Evolutionary conservation across 92 coral and sea anemone species (phyloP), one percentile per base, ranked within the genome.

Genomic region (Heliopora coerulea): DNA sequence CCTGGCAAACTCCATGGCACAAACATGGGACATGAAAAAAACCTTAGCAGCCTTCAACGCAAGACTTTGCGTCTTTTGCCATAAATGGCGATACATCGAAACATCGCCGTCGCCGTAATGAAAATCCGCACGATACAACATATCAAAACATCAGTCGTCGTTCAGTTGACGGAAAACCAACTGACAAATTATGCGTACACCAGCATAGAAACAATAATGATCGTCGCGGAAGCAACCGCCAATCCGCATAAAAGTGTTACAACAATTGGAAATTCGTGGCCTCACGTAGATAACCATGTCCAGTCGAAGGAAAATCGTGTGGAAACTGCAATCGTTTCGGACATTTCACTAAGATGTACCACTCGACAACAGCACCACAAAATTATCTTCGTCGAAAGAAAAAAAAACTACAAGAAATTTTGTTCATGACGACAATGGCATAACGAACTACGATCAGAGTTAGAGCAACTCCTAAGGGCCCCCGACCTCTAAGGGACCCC

Each of bases 251-350:
- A 30, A 57, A 57, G 30, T 57, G 62, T 31, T 57, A 57, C 23
- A 57, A 57, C 30, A 4, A 11, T n/a, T 37, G 73, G 80, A 12
- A 57, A 49, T 15, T 44, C 19, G 26, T 62, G 80, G 69, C 80
- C 61, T 0, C 73, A 46, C 59, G 15, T 21, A 62, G 72, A 59
- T 3, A 61, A 32, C 42, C 42, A 37, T 37, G 42, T 11, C 42
- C 42, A 37, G 42, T 11, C 42, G 11, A 11, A 37, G 42, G 42
- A 37, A 37, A 59, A 21, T 35, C 29, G 13, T 59, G 64, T 26
- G 17, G 6, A 12, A 59, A 59, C 33, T 59, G 64, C 33, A 10
- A 29, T 59, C 64, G 64, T 59, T 34, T 59, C 2, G 64, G 64
- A 59, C 64, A 59, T 29, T 62, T 31, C 41, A 48, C 69, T 14